Evolutionary conservation across 2,797 vertebrate species (phyloP), one percentile per base, ranked within the genome.

Genomic region (Danio choprae): DNA sequence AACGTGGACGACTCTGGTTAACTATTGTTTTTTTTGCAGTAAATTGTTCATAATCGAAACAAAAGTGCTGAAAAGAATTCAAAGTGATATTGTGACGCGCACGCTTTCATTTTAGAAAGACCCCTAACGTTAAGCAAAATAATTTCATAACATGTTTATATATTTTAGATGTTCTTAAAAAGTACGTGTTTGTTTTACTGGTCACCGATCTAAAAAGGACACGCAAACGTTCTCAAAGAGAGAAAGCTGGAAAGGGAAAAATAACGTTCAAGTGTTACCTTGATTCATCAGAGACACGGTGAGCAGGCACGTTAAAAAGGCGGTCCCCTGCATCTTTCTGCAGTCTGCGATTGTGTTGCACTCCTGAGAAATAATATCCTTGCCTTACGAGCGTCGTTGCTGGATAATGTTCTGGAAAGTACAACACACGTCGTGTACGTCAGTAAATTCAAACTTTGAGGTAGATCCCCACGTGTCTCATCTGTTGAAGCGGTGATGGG

Each of bases 211-310:
- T 50, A 72, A 20, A 58, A 64, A 4, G 3, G 11, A 1, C 58
- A 55, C 6, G 13, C 4, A 15, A 41, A 13, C 0, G 48, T 63
- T 50, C 16, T 6, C 1, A n/a, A 16, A 9, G 29, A 29, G 29
- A 29, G 29, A 29, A 29, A 29, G 29, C n/a, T n/a, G 29, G 29
- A 29, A 29, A 29, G 29, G 29, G 29, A 29, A 29, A 29, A 29
- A 29, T n/a, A n/a, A 29, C 29, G 29, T 29, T 29, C 29, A 29
- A 29, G 4, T 9, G 16, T 81, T 84, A 87, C 86, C 86, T 87
- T 68, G 63, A n/a, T 81, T 67, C 40, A 83, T 53, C 18, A 86
- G n/a, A 41, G 41, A 78, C 4, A 73, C 3, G 63, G 74, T 16
- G 69, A 86, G 74, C 38, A 80, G 13, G 41, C 76, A 80, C 9